Evolutionary conservation across 1,140 invertebrate genomes (phyloP).

Genomic region (Leptinotarsa texana): DNA sequence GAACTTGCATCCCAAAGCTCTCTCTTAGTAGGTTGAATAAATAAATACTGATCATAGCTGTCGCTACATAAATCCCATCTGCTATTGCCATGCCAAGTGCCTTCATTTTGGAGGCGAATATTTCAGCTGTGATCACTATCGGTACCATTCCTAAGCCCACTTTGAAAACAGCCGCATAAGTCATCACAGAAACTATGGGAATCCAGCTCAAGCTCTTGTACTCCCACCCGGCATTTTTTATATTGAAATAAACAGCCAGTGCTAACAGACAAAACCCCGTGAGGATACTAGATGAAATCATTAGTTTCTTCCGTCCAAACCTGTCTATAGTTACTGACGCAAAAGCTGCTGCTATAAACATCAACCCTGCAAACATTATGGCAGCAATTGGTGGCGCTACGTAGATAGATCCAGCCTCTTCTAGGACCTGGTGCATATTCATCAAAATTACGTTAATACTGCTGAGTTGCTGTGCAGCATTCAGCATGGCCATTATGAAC

Average conservation of each 20-base stretch:
- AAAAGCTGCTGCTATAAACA: conserved; percentile 45
- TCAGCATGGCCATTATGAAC: conserved; percentile 45
- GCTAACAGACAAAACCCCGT: conserved; percentile 34
- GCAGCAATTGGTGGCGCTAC: conserved; percentile 47
- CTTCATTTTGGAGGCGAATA: conserved; percentile 67
- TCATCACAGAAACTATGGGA: conserved; percentile 40
- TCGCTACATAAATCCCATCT: conserved; percentile 45
- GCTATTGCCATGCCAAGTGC: conserved; percentile 51
- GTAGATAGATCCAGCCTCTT: conserved; percentile 50
- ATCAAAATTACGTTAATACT: conserved; percentile 59
- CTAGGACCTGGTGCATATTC: conserved; percentile 59
- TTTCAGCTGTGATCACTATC: conserved; percentile 70
- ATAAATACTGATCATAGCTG: conserved; percentile 70
- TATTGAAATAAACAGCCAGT: conserved; percentile 46
- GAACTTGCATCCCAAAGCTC: conserved; percentile 57
- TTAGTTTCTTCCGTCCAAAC: conserved; percentile 56
- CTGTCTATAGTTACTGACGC: conserved; percentile 53
- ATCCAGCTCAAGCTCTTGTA: conserved; percentile 39
- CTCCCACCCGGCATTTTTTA: conserved; percentile 35
- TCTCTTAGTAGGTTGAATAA: conserved; percentile 61
- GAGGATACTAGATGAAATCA: conserved; percentile 46
- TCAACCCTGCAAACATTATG: conserved; percentile 55
- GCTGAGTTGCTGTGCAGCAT: conserved; percentile 43
- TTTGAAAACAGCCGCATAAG: conserved; percentile 44
- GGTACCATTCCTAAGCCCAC: conserved; percentile 62